These are phyloP conservation scores for Dendrolimus houi DNA, from an alignment of 2,888 invertebrate genomes.

Conservation along the genomic window DNA sequence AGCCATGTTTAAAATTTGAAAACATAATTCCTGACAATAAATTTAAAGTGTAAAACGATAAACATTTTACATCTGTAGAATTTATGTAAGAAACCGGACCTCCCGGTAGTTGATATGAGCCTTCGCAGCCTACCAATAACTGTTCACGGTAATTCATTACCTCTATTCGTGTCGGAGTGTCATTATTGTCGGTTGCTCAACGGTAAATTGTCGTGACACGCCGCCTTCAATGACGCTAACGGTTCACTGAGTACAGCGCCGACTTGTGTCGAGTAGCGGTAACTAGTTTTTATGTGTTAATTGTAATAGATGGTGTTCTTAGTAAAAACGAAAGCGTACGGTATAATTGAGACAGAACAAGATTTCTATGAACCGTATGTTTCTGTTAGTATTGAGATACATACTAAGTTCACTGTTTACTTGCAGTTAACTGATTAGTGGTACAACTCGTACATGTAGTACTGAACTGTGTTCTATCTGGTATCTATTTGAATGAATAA, in stretches of 20 bases:
- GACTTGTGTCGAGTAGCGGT: slow-evolving; percentile 65
- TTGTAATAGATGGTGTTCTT: slow-evolving; percentile 42
- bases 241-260: slow-evolving; percentile 43
- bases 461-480: no score
- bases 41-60: no score
- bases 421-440: no score
- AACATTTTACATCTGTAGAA: neutral
- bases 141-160: slow-evolving; percentile 29
- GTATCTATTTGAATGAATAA: no score
- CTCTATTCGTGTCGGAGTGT: slow-evolving; percentile 49
- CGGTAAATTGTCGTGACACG: slow-evolving; percentile 30
- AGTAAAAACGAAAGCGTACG: slow-evolving; percentile 10
- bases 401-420: no score
- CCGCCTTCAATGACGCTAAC: slow-evolving; percentile 39
- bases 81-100: neutral
- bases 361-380: no score
- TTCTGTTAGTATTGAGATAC: no score
- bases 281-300: slow-evolving; percentile 37
- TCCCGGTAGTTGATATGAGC: neutral
- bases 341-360: neutral
- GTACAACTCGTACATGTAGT: no score
- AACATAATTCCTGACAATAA: no score
- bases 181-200: slow-evolving; percentile 43
- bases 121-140: slow-evolving; percentile 7
- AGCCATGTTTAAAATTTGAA: no score